These are phyloP conservation scores for Artemia sp. DNA, from an alignment of 2,888 invertebrate species.

Conservation along the genomic window DNA sequence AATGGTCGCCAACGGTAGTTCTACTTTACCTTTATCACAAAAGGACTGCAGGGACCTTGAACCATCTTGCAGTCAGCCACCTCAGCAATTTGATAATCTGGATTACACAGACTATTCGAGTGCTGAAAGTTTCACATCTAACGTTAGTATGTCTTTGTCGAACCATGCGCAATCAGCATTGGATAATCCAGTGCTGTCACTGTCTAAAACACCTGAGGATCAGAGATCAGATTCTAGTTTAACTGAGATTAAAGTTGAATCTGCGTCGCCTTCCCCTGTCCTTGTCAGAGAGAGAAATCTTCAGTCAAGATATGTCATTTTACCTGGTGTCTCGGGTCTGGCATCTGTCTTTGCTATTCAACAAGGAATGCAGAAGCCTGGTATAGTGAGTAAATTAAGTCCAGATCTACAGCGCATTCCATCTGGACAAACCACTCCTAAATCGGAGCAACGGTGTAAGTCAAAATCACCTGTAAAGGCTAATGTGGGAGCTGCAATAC, in stretches of 20 bases:
- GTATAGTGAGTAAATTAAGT: conserved; percentile 31
- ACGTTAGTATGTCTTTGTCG: background rate
- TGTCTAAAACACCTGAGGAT: background rate
- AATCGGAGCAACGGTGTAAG: conserved; percentile 32
- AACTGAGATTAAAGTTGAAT: conserved; percentile 5
- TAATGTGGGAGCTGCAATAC: conserved; percentile 38
- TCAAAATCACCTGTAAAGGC: conserved; percentile 37
- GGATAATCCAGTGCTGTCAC: background rate
- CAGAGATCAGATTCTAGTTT: conserved; percentile 1
- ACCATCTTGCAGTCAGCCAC: background rate
- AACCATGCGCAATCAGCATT: conserved; percentile 2
- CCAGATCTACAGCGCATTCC: conserved; percentile 31
- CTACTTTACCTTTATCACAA: conserved; percentile 26
- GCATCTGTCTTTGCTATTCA: conserved; percentile 24
- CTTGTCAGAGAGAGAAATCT: conserved; percentile 30
- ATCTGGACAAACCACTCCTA: conserved; percentile 29
- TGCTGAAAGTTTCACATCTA: conserved; percentile 7
- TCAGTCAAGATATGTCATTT: conserved; percentile 42
- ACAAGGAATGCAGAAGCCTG: conserved; percentile 34
- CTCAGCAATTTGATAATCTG: background rate
- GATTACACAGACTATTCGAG: conserved; percentile 8
- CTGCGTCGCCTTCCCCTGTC: conserved; percentile 30
- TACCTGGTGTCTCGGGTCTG: conserved; percentile 34
- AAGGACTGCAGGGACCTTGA: background rate
- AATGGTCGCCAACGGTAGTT: conserved; percentile 40